A percentile compares a stretch with the other conserved stretches of the same genome.
Conservation (phyloP, 2,797 vertebrate species). For the Eospalax fontanierii region DNA sequence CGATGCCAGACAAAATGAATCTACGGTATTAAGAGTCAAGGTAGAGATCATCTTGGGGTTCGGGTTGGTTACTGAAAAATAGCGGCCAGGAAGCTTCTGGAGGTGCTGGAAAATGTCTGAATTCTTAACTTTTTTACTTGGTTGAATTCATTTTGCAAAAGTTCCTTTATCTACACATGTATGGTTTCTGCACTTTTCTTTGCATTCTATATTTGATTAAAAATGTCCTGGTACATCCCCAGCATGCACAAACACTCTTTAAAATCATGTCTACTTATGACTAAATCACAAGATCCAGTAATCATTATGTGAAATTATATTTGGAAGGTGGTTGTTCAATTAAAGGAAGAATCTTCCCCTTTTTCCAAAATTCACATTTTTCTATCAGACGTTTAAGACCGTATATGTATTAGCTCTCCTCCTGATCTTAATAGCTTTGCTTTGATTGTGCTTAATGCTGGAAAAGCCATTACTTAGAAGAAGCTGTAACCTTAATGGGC, state of each 20-base stretch:
- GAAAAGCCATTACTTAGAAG: conserved; percentile 71
- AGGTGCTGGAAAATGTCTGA: not conserved
- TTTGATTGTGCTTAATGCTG: conserved; percentile 49
- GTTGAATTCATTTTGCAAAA: not conserved
- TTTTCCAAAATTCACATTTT: conserved; percentile 40
- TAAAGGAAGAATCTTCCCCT: not conserved
- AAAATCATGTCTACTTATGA: conserved; percentile 50
- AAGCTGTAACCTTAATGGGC: conserved; percentile 75
- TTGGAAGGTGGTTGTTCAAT: conserved; percentile 12
- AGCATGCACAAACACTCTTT: conserved; percentile 28
- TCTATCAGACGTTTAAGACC: conserved; percentile 4
- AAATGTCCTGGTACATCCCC: conserved; percentile 23
- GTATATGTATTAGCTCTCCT: conserved; percentile 24
- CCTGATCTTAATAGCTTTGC: conserved; percentile 61
- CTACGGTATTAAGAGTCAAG: conserved; percentile 51
- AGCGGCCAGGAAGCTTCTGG: not conserved
- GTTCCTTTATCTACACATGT: not conserved
- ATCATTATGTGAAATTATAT: conserved; percentile 52
- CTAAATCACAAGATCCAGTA: conserved; percentile 42
- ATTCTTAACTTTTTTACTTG: conserved; percentile 59
- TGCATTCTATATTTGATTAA: conserved; percentile 9
- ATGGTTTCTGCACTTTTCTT: not conserved
- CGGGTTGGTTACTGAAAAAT: not conserved
- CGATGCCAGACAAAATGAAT: conserved; percentile 33
- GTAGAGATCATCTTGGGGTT: conserved; percentile 4